phyloP scores from a whole-genome alignment of 2,113 vertebrate species.

The Grammomys surdaster region DNA sequence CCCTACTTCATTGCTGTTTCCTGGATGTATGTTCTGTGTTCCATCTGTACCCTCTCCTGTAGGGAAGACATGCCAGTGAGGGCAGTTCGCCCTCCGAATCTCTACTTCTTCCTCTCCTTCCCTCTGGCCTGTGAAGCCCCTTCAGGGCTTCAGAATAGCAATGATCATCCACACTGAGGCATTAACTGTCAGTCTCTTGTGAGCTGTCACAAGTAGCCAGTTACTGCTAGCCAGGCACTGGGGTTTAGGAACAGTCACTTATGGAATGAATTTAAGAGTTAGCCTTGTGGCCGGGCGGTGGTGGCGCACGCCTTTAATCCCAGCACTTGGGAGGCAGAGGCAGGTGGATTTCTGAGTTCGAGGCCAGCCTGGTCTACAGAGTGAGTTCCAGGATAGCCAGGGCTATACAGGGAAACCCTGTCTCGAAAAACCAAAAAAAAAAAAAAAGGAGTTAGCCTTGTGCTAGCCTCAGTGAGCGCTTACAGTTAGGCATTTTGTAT shows the following conservation, averaged over 20 bases:
- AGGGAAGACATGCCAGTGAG: neutral
- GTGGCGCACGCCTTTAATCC: no score
- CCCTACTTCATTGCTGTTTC: neutral
- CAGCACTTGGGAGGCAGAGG: no score
- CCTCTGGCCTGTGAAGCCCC: neutral
- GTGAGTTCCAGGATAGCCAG: no score
- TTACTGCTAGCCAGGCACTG: neutral
- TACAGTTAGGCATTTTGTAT: neutral
- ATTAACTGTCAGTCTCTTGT: neutral
- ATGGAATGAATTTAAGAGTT: neutral
- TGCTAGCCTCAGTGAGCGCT: neutral
- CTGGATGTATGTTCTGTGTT: conserved; percentile 74
- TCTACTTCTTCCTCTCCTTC: neutral
- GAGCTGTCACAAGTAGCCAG: neutral
- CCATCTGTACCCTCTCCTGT: conserved; percentile 43
- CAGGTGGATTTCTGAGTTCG: no score
- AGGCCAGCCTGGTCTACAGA: no score
- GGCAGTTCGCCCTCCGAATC: neutral
- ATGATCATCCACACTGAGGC: neutral
- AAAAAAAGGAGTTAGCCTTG: neutral
- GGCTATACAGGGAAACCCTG: no score
- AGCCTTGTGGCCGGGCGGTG: neutral
- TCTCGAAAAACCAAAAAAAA: no score
- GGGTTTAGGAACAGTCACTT: neutral
- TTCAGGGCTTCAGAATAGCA: conserved; percentile 1